Percentiles rank a stretch among this genome's conserved stretches.
phyloP scores from a whole-genome alignment of 2,113 vertebrate genomes.

The Ailuropoda melanoleuca region DNA sequence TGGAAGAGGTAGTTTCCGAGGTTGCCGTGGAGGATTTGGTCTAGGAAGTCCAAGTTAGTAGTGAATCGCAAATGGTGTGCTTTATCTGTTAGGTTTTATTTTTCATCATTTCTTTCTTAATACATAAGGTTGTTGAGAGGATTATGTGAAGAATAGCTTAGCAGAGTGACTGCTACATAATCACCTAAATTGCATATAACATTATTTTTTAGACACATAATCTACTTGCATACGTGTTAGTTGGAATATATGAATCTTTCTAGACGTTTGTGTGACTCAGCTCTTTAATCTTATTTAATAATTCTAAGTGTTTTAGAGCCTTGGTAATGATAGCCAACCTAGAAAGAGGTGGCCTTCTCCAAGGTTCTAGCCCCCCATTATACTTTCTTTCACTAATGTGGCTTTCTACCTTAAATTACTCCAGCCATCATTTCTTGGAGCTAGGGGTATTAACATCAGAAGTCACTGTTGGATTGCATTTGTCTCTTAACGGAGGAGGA shows the following conservation, averaged over 20 bases:
- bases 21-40: slow-evolving; percentile 69
- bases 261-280: neutral
- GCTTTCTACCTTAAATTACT: slow-evolving; percentile 25
- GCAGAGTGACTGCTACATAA: neutral
- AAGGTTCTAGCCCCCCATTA: neutral
- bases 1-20: slow-evolving; percentile 71
- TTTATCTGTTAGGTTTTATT: slow-evolving; percentile 20
- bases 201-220: neutral
- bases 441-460: neutral
- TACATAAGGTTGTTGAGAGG: neutral
- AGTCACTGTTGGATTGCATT: neutral
- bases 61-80: neutral
- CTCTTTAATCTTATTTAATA: neutral
- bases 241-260: neutral
- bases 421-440: neutral
- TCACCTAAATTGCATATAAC: neutral
- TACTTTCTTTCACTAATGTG: neutral
- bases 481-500: neutral
- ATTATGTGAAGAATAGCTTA: neutral
- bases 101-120: neutral
- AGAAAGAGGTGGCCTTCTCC: neutral
- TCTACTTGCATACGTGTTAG: neutral
- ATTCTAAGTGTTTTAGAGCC: neutral
- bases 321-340: neutral
- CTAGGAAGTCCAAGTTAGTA: slow-evolving; percentile 72